Evolutionary conservation across 2,113 vertebrate genomes (phyloP).

Genomic region (Talpa occidentalis): DNA sequence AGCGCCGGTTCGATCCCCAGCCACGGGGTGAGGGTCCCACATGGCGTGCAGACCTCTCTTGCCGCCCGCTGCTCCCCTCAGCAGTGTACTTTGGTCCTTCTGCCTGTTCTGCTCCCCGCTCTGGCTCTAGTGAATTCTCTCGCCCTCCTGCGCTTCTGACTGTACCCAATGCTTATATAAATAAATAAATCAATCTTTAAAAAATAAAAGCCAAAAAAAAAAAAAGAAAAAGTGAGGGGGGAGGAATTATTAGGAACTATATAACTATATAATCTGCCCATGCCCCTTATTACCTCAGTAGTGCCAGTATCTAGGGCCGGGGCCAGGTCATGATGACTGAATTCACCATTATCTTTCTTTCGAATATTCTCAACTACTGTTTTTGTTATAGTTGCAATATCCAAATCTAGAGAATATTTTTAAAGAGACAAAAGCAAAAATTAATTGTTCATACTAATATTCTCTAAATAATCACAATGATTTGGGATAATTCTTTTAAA

Average conservation of each 20-base stretch:
- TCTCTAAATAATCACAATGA: conserved; percentile 1
- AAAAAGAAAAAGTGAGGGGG: no score
- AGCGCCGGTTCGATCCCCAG: no score
- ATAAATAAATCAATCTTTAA: no score
- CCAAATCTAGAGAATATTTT: conserved; percentile 85
- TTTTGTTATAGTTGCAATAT: conserved; percentile 93
- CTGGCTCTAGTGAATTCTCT: no score
- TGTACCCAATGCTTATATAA: no score
- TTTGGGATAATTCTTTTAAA: conserved; percentile 37
- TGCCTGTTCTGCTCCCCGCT: no score
- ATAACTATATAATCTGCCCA: not conserved
- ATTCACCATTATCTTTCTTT: conserved; percentile 90
- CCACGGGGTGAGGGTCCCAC: no score
- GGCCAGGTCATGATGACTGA: conserved; percentile 90
- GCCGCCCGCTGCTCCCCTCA: no score
- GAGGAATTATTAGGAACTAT: not conserved
- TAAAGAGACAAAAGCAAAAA: conserved; percentile 47
- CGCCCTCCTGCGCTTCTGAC: no score
- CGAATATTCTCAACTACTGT: conserved; percentile 94
- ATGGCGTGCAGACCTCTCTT: no score
- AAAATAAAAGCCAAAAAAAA: not conserved
- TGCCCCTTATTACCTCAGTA: conserved; percentile 85
- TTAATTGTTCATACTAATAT: conserved; percentile 22
- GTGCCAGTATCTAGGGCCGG: conserved; percentile 87
- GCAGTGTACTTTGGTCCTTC: no score